These are phyloP conservation scores for Lasiurus borealis DNA, from an alignment of 2,113 vertebrate genomes.

Conservation along the genomic window DNA sequence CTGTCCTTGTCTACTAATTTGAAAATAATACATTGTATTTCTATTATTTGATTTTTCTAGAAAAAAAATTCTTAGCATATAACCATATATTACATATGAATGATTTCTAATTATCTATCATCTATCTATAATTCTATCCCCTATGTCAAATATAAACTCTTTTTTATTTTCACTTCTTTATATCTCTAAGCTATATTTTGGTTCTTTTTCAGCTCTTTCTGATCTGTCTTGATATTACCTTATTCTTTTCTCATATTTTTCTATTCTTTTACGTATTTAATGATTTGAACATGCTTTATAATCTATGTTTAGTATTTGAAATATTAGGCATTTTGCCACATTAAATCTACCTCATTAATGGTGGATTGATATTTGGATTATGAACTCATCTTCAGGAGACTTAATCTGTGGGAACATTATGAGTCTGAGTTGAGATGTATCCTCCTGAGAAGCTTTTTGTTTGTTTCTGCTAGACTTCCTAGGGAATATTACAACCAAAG, in stretches of 20 bases:
- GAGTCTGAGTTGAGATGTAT: slow-evolving; percentile 20
- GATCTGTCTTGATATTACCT: neutral
- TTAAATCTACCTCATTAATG: neutral
- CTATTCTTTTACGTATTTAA: slow-evolving; percentile 29
- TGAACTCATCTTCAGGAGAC: neutral
- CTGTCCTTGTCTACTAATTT: neutral
- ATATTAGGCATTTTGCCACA: neutral
- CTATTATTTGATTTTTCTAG: neutral
- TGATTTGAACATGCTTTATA: neutral
- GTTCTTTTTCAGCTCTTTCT: slow-evolving; percentile 2
- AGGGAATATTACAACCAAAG: neutral
- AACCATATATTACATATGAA: neutral
- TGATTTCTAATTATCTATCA: neutral
- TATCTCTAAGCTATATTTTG: neutral
- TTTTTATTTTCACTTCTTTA: slow-evolving; percentile 34
- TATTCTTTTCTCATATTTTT: slow-evolving; percentile 19
- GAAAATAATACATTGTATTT: slow-evolving; percentile 37
- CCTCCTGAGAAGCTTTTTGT: neutral
- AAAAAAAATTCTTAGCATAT: slow-evolving; percentile 29
- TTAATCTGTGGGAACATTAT: neutral
- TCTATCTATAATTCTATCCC: neutral
- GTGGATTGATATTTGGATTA: neutral
- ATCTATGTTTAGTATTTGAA: slow-evolving; percentile 25
- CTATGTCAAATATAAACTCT: slow-evolving; percentile 3
- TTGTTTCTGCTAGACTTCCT: slow-evolving; percentile 12